Base-by-base conservation (phyloP, 2,113 vertebrate species). In the Poeciliopsis turrubarensis region DNA sequence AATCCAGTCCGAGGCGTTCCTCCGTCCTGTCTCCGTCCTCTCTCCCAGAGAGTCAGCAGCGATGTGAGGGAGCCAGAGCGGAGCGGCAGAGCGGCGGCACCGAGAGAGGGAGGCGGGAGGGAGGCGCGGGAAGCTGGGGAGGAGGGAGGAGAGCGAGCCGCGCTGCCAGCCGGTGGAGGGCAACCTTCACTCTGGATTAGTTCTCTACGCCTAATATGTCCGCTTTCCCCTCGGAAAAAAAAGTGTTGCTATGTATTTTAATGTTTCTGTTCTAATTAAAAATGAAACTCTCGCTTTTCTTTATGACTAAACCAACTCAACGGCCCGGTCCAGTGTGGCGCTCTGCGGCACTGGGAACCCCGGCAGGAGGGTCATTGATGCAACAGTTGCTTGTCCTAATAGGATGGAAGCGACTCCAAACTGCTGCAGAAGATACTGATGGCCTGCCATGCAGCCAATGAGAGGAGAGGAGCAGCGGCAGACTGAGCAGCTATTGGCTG, bases 321-420 rank as follows among this genome's bases (percentile, higher is more conserved):
- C 34, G 3, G 3, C 44, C 60, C 30, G 30, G 30, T 3, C 26
- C 10, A 29, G 60, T 11, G 12, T 2, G 26, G 4, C 2, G 1
- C 60, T 29, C 60, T 22, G 57, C 6, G 11, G 26, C 73, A 66
- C 68, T n/a, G 68, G 73, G 60, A 37, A 68, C 76, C 65, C 63
- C 81, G 34, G 75, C 75, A 63, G 79, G 60, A 31, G 32, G 32
- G 7, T 54, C 11, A 13, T 57, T 78, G 34, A 85, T 83, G 87
- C 91, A 92, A 90, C 90, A 92, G 91, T 90, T 91, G 85, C 82
- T 66, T 32, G 8, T 32, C 41, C 71, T 72, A 5, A 92, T 91
- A 91, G 91, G 91, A 66, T 63, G 54, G 75, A 29, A 64, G 69
- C 31, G 11, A 62, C 30, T 22, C 74, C 83, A 82, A 87, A 72